Evolutionary conservation across 2,797 vertebrate species (phyloP).

Genomic region (Chromis chromis): DNA sequence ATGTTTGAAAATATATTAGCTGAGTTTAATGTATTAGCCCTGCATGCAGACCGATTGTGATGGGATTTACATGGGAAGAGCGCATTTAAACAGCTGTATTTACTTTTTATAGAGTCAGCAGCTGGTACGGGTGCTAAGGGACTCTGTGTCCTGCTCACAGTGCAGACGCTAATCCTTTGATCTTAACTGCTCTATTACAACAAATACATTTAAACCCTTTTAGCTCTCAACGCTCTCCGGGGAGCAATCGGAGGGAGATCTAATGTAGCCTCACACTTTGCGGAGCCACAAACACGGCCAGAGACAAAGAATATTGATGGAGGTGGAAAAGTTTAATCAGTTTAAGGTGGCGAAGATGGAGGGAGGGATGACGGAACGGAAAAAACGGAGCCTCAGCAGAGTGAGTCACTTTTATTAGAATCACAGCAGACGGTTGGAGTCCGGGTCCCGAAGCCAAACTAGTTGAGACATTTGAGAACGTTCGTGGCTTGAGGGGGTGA

Average conservation of each 20-base stretch:
- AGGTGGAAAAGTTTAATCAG: constrained; percentile 18
- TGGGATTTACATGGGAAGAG: constrained; percentile 48
- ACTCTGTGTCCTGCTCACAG: constrained; percentile 46
- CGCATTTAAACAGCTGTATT: constrained; percentile 71
- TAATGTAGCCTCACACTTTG: constrained; percentile 41
- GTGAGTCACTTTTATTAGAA: constrained; percentile 21
- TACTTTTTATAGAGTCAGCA: constrained; percentile 57
- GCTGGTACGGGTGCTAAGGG: constrained; percentile 44
- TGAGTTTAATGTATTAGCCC: constrained; percentile 33
- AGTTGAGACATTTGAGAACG: constrained; percentile 67
- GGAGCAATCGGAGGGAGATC: constrained; percentile 42
- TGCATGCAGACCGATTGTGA: constrained; percentile 35
- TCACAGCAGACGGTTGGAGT: constrained; percentile 49
- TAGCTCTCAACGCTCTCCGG: constrained; percentile 33
- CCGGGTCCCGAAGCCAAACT: constrained; percentile 39
- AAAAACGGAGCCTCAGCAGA: not conserved
- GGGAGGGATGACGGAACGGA: not conserved
- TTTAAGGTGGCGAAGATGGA: constrained; percentile 12
- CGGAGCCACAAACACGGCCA: not conserved
- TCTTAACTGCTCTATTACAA: constrained; percentile 61
- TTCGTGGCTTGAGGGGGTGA: constrained; percentile 64
- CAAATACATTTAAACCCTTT: constrained; percentile 65
- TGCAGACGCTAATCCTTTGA: constrained; percentile 63
- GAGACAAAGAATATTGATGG: constrained; percentile 20
- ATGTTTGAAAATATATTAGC: constrained; percentile 46